Conservation (phyloP, 2,113 vertebrate genomes). For the Circaetus cinerascens region DNA sequence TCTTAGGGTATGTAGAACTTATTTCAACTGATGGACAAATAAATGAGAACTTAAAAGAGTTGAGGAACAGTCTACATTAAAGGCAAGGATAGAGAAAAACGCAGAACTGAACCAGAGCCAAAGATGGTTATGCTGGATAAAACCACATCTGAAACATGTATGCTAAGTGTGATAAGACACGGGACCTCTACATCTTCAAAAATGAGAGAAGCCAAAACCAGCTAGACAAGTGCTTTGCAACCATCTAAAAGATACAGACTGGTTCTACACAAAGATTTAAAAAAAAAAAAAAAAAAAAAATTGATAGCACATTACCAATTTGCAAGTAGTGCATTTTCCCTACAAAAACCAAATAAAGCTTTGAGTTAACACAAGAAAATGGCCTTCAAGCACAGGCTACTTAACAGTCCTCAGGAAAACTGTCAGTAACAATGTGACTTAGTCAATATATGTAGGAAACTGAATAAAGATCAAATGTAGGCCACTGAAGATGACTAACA, state of each 20-base stretch:
- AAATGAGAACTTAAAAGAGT: neutral
- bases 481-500: neutral
- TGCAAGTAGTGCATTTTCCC: neutral
- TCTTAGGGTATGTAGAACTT: neutral
- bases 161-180: neutral
- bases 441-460: neutral
- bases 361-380: neutral
- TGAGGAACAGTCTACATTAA: neutral
- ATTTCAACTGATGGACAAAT: no score
- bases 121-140: neutral
- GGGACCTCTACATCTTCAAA: neutral
- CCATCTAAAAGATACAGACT: neutral
- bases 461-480: constrained; percentile 4
- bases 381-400: neutral
- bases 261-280: neutral
- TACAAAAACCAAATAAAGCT: neutral
- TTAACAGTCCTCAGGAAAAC: neutral
- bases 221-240: neutral
- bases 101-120: neutral
- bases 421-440: neutral
- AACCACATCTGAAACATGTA: neutral
- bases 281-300: neutral
- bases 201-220: neutral
- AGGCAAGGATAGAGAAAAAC: neutral
- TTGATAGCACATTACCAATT: neutral